Conservation (phyloP, 2,113 vertebrate species). For the Castor canadensis region DNA sequence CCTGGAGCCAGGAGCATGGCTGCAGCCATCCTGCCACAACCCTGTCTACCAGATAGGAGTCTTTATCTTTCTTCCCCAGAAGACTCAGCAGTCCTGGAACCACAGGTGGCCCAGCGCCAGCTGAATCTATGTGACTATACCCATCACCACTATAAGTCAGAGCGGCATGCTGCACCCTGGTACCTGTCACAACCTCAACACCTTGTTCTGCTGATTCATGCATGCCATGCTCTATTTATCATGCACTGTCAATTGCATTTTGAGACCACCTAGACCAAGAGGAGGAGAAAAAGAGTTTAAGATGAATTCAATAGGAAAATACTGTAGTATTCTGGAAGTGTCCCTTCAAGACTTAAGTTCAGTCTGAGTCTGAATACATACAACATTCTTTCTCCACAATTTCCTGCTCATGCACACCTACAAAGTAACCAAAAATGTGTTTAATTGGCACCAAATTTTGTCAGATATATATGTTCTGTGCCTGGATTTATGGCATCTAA, state of each 20-base stretch:
- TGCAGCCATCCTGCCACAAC: not conserved
- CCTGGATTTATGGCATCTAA: not conserved
- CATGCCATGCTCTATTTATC: slow-evolving; percentile 75
- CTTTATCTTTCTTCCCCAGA: slow-evolving; percentile 87
- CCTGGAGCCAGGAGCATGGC: too few species aligned
- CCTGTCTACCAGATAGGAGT: slow-evolving; percentile 63
- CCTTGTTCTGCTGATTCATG: slow-evolving; percentile 73
- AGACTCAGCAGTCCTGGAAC: slow-evolving; percentile 83
- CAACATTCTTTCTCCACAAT: not conserved
- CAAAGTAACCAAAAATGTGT: not conserved
- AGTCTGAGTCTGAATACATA: not conserved
- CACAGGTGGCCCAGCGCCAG: slow-evolving; percentile 58
- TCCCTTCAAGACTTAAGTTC: not conserved
- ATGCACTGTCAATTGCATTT: slow-evolving; percentile 87
- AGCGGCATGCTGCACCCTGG: slow-evolving; percentile 75
- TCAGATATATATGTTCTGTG: not conserved
- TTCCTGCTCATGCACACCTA: not conserved
- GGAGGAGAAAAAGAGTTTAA: slow-evolving; percentile 81
- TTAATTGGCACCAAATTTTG: not conserved
- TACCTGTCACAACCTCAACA: slow-evolving; percentile 78
- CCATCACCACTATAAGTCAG: slow-evolving; percentile 79
- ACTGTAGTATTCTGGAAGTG: not conserved
- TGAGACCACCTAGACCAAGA: slow-evolving; percentile 92
- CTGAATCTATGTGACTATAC: slow-evolving; percentile 81
- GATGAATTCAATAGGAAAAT: not conserved